phyloP scores from a whole-genome alignment of 2,888 invertebrate species.

The Aphodius granarius region DNA sequence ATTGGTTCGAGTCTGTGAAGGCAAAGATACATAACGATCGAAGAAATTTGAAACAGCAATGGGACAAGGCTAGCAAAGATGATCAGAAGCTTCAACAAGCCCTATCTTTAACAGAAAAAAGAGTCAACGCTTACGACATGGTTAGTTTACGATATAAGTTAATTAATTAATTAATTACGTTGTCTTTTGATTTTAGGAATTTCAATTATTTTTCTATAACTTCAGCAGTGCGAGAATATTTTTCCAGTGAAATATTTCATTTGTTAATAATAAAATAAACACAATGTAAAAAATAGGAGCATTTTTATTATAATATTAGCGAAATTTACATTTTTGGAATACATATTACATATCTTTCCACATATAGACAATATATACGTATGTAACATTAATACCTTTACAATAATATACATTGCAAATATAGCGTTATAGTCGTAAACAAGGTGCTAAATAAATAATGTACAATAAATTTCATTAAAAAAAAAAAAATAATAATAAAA shows the following conservation, averaged over 20 bases:
- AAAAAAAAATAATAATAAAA: too few species aligned
- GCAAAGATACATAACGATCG: constrained; percentile 71
- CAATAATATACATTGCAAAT: not conserved
- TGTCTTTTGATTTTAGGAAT: constrained; percentile 68
- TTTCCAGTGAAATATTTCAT: constrained; percentile 57
- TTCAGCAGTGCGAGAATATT: constrained; percentile 94
- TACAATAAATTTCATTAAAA: not conserved
- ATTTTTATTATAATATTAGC: not conserved
- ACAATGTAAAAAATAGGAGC: not conserved
- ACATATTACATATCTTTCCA: constrained; percentile 29
- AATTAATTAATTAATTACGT: constrained; percentile 16
- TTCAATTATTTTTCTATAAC: constrained; percentile 86
- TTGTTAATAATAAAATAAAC: not conserved
- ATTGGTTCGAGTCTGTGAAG: constrained; percentile 91
- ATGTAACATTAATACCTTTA: constrained; percentile 16
- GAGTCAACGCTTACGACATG: constrained; percentile 72
- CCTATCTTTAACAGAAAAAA: constrained; percentile 82
- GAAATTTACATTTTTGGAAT: constrained; percentile 18
- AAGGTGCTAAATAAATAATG: not conserved
- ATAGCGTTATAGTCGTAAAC: not conserved
- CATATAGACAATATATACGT: constrained; percentile 27
- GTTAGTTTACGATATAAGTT: constrained; percentile 49
- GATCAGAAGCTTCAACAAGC: constrained; percentile 93
- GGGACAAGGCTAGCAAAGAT: constrained; percentile 58
- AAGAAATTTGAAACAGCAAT: constrained; percentile 58